Evolutionary conservation across 2,888 invertebrate genomes (phyloP), one percentile per base, ranked within the genome.

Genomic region (Diaperis boleti): DNA sequence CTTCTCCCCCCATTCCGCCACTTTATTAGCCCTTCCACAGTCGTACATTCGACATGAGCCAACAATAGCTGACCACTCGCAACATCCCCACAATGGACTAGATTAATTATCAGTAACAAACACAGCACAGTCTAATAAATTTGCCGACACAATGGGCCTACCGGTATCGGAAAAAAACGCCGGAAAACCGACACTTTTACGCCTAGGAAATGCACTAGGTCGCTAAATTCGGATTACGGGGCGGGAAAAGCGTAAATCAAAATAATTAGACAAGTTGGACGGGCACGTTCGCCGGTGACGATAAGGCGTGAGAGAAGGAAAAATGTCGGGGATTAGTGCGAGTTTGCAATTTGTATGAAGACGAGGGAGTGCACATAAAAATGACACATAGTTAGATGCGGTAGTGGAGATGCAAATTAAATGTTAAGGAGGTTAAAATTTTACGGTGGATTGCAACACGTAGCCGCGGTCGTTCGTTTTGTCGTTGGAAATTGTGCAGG

Each of bases 91-190:
- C 62, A 62, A 62, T 57, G 41, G 62, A 57, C 57, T 42, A 44
- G 57, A 62, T 62, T 62, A 62, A 62, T 62, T 62, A 62, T 62
- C 62, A 57, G 57, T 62, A 57, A 50, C 62, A 62, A 62, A 50
- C 56, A 45, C 39, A 41, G 47, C 47, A 57, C 49, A 44, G 50
- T 50, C 57, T 52, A 57, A 62, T 62, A 62, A 62, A 62, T 62
- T 62, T 57, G 22, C 44, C 26, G 17, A 26, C 56, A 62, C 62
- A 62, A 62, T 62, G 57, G 52, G 50, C 57, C 52, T 50, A 62
- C 41, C 22, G 50, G 49, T 57, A 62, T 57, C 44, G 62, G 57
- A 62, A 62, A 62, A 62, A 56, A 56, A 61, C 20, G 61, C 44
- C 41, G 11, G 37, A 33, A 44, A 42, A 57, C 57, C 35, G 37